Evolutionary conservation across 2,113 vertebrate species (phyloP), one percentile per base, ranked within the genome.

Genomic region (Notothenia rossii): DNA sequence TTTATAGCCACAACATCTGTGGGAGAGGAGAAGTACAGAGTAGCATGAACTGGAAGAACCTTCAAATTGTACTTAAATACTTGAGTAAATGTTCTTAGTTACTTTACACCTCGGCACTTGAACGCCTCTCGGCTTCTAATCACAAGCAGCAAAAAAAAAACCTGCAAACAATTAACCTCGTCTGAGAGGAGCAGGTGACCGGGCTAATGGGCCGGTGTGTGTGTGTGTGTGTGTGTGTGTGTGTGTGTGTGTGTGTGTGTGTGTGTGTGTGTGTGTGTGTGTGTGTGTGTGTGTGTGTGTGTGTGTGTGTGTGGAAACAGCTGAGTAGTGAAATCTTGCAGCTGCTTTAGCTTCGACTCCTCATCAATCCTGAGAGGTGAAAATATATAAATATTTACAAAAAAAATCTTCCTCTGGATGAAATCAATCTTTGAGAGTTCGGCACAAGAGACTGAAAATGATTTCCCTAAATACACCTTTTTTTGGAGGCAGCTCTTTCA

Each of bases 171-270:
- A 86, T 85, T 83, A 83, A 80, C 79, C 86, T 40, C 46, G 60
- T 46, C 45, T 65, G 88, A 86, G 88, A 86, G 63, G 69, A 89
- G 90, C 92, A 93, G 92, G 90, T 93, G 93, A 94, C 86, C 88
- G 20, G 50, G 9, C 74, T 94, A 92, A 94, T 92, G 86, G 73
- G 51, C 36, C 40, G 53, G 76, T 64, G 61, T 67, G 55, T 81
- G 65, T 59, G 75, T 63, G 60, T 46, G 69, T 62, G 76, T 61
- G 77, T 43, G 53, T 51, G 72, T 70, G 61, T 61, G 43, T 85
- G 58, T 54, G 74, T 54, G 69, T 48, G 53, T 74, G 70, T 62
- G 60, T 73, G 71, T 36, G 36, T 67, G 62, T 22, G 29, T 85
- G 67, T 75, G 54, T 12, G 72, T 67, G 65, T 53, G 72, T 86